Base-by-base conservation (phyloP, 2,797 vertebrate species). In the Sebastolobus alascanus region DNA sequence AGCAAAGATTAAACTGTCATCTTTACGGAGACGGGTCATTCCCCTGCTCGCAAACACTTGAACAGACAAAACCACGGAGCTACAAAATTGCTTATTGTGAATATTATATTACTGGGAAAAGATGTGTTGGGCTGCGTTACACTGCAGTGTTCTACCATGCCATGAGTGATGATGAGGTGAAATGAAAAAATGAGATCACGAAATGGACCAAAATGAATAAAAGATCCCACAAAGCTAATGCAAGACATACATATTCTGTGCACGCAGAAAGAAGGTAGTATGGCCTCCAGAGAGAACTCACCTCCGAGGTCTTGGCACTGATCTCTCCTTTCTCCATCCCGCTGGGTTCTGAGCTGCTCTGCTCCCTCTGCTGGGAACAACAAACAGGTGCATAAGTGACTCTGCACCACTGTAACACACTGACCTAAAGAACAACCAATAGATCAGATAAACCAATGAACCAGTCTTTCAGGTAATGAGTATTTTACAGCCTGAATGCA, bases 331-430 rank as follows among this genome's bases (percentile, higher is more conserved):
- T 88, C 16, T 93, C 91, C 46, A 77, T 85, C 52, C 83, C 80
- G 52, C 90, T 90, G 79, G 84, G 83, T 27, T 93, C 92, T 33
- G 84, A 87, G 75, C 80, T 89, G 79, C 85, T 93, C 81, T 81
- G 92, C 79, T 93, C 94, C 85, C 90, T 89, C 86, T 93, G 89
- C 93, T 95, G 86, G 75, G 35, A 73, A 90, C 68, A 90, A 80
- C 63, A 90, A 74, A 88, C 63, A 87, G 3, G 43, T 52, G 55
- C 33, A 78, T 65, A 55, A 75, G 72, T 72, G 38, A 83, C 43
- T 70, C 25, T n/a, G 61, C 18, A 68, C 13, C 65, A 9, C 25
- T 25, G 25, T 25, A 25, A 1, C 14, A 63, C 16, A 69, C 7
- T 14, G 10, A 59, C n/a, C 13, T n/a, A 12, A 14, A 58, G 16